phyloP scores from a whole-genome alignment of 2,113 vertebrate species.

The Candoia aspera region DNA sequence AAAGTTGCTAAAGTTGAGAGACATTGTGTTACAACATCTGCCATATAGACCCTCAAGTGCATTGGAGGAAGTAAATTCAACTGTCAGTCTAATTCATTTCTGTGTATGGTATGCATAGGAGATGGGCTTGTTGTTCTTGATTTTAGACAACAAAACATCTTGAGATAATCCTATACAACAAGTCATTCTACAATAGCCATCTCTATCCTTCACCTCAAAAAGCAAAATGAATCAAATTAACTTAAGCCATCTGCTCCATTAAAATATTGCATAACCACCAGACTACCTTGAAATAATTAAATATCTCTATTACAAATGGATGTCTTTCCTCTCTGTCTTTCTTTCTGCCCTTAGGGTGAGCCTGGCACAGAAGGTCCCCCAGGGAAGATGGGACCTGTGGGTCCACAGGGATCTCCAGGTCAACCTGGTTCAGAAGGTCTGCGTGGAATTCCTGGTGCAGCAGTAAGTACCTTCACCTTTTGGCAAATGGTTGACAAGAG shows the following conservation, averaged over 20 bases:
- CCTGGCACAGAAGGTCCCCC: slow-evolving; percentile 75
- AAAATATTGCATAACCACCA: too few species aligned
- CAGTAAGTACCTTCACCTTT: slow-evolving; percentile 75
- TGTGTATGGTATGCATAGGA: not conserved
- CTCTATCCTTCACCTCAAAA: not conserved
- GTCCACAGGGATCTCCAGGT: slow-evolving; percentile 84
- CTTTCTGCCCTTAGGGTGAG: slow-evolving; percentile 73
- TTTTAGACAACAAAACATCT: not conserved
- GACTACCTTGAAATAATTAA: not conserved
- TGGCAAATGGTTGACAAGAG: not conserved
- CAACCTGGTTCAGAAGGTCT: slow-evolving; percentile 83
- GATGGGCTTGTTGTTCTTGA: not conserved
- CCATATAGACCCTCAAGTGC: not conserved
- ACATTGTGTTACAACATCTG: not conserved
- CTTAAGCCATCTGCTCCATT: not conserved
- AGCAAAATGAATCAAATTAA: not conserved
- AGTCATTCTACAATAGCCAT: not conserved
- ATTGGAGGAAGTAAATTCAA: not conserved
- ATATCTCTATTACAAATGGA: not conserved
- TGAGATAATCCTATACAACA: not conserved
- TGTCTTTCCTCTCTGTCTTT: not conserved
- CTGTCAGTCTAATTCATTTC: not conserved
- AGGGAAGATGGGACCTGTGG: slow-evolving; percentile 83
- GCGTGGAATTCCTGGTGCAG: slow-evolving; percentile 86
- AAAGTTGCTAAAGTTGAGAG: not conserved